Conservation (phyloP, 2,797 vertebrate species). For the Xiphorhynchus erythropygius region DNA sequence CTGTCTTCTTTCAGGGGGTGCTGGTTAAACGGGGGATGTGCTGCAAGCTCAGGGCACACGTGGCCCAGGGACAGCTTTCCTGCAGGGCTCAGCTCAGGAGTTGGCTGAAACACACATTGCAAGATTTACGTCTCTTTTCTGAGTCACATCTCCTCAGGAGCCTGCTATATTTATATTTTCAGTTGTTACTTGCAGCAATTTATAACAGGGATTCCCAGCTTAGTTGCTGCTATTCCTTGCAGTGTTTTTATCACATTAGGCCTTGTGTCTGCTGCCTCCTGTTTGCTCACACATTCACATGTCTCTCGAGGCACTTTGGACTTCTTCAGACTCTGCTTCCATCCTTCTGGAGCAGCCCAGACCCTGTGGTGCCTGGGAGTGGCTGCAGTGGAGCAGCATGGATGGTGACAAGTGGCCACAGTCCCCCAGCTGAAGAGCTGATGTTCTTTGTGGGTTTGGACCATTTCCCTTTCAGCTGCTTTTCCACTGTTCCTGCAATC, state of each 20-base stretch:
- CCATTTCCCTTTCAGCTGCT: not conserved
- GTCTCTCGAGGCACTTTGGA: not conserved
- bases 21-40: accelerated
- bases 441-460: not conserved
- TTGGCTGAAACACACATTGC: not conserved
- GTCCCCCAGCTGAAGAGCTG: accelerated
- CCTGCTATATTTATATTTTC: not conserved
- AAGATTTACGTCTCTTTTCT: not conserved
- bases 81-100: not conserved
- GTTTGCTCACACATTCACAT: not conserved
- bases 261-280: not conserved
- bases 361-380: accelerated
- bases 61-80: not conserved
- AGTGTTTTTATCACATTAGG: not conserved
- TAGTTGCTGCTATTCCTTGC: not conserved
- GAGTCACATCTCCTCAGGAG: not conserved
- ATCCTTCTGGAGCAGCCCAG: not conserved
- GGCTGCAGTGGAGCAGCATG: accelerated
- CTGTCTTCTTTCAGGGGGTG: not conserved
- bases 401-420: not conserved
- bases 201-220: slow-evolving; percentile 16
- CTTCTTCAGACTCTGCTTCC: not conserved
- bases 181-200: not conserved
- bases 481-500: not conserved
- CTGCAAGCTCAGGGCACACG: not conserved